Base-by-base conservation (phyloP, 2,113 vertebrate genomes). In the Catharus minimus region DNA sequence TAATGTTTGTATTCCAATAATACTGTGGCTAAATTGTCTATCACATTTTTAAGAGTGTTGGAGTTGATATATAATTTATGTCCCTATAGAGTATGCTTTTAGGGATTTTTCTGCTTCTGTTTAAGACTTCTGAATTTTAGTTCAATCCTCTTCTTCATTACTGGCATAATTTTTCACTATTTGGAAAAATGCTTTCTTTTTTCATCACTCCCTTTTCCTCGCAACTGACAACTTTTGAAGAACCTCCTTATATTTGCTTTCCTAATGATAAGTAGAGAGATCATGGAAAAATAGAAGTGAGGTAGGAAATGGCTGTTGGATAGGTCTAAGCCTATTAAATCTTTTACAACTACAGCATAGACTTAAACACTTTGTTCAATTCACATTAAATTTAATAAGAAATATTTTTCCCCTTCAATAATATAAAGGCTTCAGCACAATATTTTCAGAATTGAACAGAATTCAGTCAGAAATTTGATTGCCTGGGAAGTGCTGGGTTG, bases 401-500 rank as follows among this genome's bases (percentile, higher is more conserved):
- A 3, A 0, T 55, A 64, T 5, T 60, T 41, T 65, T 15, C 5
- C 14, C 6, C 20, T 56, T 39, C 12, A 62, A 39, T 80, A 57
- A 8, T 19, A 43, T 43, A 86, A 56, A 32, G 10, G 0, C 0
- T 65, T 91, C 6, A n/a, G 2, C 15, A 3, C 1, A 47, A 5
- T 41, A 56, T 76, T 76, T 91, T 82, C 36, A 69, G 19, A 50
- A 49, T 30, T 52, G 10, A 76, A 36, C 5, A 39, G 14, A 53
- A 44, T 53, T 79, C n/a, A 61, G 7, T 47, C 10, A 74, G 7
- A 2, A 86, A 22, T 43, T 12, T 67, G 28, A 15, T 46, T 62
- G 10, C 7, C 1, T 72, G 16, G 27, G 11, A 11, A 39, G 2
- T 49, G 8, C 7, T 66, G 5, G 2, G 19, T 18, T 66, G 0